Conservation (phyloP, 2,888 invertebrate genomes). For the Deroplatys truncata region DNA sequence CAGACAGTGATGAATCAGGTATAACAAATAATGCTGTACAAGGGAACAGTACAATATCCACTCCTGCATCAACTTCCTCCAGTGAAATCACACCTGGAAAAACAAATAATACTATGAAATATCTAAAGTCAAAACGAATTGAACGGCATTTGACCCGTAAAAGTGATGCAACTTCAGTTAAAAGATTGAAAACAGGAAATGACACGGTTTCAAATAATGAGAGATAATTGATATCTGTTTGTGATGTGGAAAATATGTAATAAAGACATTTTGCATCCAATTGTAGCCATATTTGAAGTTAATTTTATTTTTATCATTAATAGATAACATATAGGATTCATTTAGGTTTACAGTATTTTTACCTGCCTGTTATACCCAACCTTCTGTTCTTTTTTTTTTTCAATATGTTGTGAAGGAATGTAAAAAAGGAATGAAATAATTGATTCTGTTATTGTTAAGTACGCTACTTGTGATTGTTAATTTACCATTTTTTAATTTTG, state of each 20-base stretch:
- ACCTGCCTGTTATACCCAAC: neutral
- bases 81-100: neutral
- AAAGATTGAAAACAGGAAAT: neutral
- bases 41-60: neutral
- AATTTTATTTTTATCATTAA: neutral
- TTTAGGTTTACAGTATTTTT: neutral
- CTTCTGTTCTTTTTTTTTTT: neutral
- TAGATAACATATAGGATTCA: neutral
- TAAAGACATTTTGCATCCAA: neutral
- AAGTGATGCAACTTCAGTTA: neutral
- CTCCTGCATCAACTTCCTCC: neutral
- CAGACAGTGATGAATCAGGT: neutral
- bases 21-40: neutral
- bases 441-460: neutral
- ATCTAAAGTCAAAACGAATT: slow-evolving; percentile 14
- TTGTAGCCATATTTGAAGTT: neutral
- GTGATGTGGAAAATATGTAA: neutral
- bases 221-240: slow-evolving; percentile 5
- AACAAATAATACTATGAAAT: slow-evolving; percentile 5
- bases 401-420: neutral
- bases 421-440: neutral
- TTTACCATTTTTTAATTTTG: neutral
- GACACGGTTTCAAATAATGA: neutral
- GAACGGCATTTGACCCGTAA: slow-evolving; percentile 2
- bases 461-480: neutral